Base-by-base conservation (phyloP, 2,113 vertebrate genomes). In the Ceratotherium simum region DNA sequence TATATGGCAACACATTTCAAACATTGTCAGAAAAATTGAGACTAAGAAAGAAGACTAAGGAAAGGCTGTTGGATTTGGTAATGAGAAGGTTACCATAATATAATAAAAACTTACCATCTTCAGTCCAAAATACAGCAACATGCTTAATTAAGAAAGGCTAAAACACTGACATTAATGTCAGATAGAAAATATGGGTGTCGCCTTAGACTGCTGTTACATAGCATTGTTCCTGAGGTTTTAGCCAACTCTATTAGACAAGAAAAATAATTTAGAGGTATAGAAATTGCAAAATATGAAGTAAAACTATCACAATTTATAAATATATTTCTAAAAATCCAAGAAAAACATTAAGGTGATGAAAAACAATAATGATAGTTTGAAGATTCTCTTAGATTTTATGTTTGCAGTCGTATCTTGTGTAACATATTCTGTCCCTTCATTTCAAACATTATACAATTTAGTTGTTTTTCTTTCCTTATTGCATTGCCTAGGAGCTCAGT, bases 121-220 rank as follows among this genome's bases (percentile, higher is more conserved):
- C 56, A 67, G 14, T 18, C 20, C 25, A 46, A 67, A 62, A 62
- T 54, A 64, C 3, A 31, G 20, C 29, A 87, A 78, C 36, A 0
- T 91, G 8, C 6, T 92, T 67, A 96, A 91, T 92, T 67, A 96
- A 91, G 36, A 33, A 88, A 73, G 83, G 9, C 39, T 67, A n/a
- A 2, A 72, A 56, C 8, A 42, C 0, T 21, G 69, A 64, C 0
- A 36, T 69, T 54, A 75, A 90, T 23, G 6, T 23, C 8, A 72
- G 27, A 14, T 6, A 78, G 56, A 62, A 83, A 46, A 78, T 17
- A 86, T 8, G 18, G 51, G 6, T 90, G 27, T 70, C 6, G 7
- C 20, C 46, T 92, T 79, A 20, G 5, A 54, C 11, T 76, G 8
- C 6, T 58, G 31, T 69, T 80, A 54, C 18, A 23, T 62, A 80